A percentile compares a stretch with the other conserved stretches of the same genome.
Evolutionary conservation across 2,888 invertebrate genomes (phyloP).

Genomic region (Caenorhabditis auriculariae): DNA sequence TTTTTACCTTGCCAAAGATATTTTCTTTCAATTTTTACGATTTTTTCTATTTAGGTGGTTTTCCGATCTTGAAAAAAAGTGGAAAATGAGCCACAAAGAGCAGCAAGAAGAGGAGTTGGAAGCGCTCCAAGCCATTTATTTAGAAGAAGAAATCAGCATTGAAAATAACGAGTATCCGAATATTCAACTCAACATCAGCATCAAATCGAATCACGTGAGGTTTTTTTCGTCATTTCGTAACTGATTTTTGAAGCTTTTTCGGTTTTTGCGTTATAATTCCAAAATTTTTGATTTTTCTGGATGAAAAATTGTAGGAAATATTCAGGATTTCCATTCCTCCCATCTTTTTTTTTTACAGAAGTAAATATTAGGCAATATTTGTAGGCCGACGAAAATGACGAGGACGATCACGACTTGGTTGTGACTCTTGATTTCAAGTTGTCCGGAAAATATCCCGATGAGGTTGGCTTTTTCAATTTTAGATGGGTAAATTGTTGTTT

Average conservation of each 20-base stretch:
- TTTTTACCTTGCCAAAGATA: too few relatives aligned
- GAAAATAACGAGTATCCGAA: slow-evolving; percentile 28
- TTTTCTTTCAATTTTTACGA: too few relatives aligned
- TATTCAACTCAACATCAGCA: slow-evolving; percentile 24
- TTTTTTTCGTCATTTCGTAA: not conserved
- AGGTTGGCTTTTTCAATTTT: slow-evolving; percentile 3
- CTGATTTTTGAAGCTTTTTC: not conserved
- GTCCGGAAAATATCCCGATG: slow-evolving; percentile 55
- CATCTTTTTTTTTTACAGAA: too few relatives aligned
- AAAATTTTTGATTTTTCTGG: too few relatives aligned
- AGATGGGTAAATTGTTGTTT: slow-evolving; percentile 1
- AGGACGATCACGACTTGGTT: slow-evolving; percentile 28
- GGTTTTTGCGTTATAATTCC: too few relatives aligned
- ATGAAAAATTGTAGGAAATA: too few relatives aligned
- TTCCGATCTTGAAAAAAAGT: too few relatives aligned
- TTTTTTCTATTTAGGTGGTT: too few relatives aligned
- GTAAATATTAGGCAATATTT: too few relatives aligned
- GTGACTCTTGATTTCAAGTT: slow-evolving; percentile 30
- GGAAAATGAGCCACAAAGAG: slow-evolving; percentile 24
- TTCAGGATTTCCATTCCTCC: too few relatives aligned
- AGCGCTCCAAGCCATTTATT: slow-evolving; percentile 43
- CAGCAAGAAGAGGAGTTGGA: slow-evolving; percentile 46
- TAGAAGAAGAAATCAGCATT: slow-evolving; percentile 33
- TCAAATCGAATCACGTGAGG: slow-evolving; percentile 36
- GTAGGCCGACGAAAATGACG: too few relatives aligned